phyloP scores from a whole-genome alignment of 2,797 vertebrate genomes.

The Novumbra hubbsi region DNA sequence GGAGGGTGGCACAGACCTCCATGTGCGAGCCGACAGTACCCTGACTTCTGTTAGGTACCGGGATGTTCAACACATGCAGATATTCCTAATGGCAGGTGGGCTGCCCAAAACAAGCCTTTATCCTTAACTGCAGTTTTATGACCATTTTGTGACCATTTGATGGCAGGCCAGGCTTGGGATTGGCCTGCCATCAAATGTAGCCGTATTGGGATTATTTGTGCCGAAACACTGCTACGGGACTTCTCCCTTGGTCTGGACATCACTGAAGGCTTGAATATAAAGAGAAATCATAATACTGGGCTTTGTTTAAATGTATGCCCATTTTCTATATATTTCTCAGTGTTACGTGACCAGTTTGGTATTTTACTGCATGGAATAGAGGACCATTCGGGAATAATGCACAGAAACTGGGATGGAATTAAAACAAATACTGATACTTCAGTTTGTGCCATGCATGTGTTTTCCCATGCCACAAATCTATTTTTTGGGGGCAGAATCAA shows the following conservation, averaged over 20 bases:
- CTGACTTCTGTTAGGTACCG: no score
- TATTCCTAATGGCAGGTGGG: background rate
- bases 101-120: background rate
- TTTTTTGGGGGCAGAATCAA: background rate
- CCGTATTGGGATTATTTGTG: background rate
- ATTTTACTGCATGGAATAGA: no score
- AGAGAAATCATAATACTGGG: background rate
- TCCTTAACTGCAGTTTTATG: background rate
- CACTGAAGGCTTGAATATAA: background rate
- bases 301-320: background rate
- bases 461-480: background rate
- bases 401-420: background rate
- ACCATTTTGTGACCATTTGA: background rate
- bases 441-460: background rate
- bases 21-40: no score
- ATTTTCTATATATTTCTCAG: background rate
- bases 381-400: background rate
- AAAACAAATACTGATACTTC: background rate
- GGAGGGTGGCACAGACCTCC: no score
- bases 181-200: background rate
- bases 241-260: background rate
- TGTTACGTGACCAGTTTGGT: background rate
- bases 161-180: background rate
- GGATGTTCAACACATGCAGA: no score
- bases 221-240: background rate